phyloP scores from a whole-genome alignment of 1,140 invertebrate genomes.

The Reticulitermes speratus region DNA sequence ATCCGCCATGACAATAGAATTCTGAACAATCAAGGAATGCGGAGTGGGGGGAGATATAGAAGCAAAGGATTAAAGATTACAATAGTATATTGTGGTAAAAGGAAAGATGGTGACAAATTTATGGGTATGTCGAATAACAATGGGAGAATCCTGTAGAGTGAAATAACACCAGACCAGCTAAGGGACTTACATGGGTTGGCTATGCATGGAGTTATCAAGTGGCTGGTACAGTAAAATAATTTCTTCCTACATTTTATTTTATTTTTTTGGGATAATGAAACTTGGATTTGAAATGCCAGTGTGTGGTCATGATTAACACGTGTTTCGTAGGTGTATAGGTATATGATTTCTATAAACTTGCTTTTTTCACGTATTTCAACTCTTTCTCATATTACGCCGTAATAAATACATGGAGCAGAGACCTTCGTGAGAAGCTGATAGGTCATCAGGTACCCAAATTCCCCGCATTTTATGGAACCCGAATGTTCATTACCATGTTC shows the following conservation, averaged over 20 bases:
- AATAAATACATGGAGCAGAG: too few relatives aligned
- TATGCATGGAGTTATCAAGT: not conserved
- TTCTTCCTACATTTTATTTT: too few relatives aligned
- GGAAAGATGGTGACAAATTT: not conserved
- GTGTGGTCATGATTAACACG: too few relatives aligned
- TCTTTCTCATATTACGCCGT: too few relatives aligned
- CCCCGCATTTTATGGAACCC: too few relatives aligned
- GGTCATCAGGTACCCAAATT: too few relatives aligned
- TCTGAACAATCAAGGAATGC: not conserved
- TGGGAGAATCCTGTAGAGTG: not conserved
- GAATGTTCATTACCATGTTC: too few relatives aligned
- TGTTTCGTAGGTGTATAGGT: too few relatives aligned
- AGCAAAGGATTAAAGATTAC: not conserved
- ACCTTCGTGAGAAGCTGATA: too few relatives aligned
- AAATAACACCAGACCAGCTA: not conserved
- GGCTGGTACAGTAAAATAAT: not conserved
- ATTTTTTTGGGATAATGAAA: not conserved
- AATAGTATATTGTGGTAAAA: not conserved
- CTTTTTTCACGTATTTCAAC: too few relatives aligned
- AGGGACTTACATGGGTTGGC: not conserved
- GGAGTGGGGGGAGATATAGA: not conserved
- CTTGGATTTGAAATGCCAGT: not conserved
- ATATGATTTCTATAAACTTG: too few relatives aligned
- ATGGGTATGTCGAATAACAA: not conserved
- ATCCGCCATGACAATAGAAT: not conserved